phyloP scores from a whole-genome alignment of 1,140 invertebrate genomes.

The Hesperophylax magnus region DNA sequence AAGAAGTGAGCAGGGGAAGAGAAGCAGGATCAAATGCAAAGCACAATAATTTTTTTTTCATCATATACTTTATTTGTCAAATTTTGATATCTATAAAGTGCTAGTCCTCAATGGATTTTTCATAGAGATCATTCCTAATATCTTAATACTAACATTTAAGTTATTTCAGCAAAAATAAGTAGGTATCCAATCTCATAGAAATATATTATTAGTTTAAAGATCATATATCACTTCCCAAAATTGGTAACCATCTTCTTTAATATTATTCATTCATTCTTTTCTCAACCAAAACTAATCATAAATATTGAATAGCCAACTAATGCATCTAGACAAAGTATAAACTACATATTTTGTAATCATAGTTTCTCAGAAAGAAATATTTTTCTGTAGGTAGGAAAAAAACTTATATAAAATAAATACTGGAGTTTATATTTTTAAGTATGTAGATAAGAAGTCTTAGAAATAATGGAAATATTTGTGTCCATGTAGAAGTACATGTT shows the following conservation, averaged over 20 bases:
- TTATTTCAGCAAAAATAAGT: slow-evolving; percentile 27
- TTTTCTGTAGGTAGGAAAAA: background rate
- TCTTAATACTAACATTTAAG: background rate
- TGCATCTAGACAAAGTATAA: background rate
- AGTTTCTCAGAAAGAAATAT: no score
- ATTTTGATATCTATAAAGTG: slow-evolving; percentile 13
- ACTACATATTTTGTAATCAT: background rate
- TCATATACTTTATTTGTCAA: slow-evolving; percentile 13
- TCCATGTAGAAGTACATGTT: background rate
- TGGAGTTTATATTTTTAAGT: slow-evolving; percentile 1
- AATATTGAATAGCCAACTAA: background rate
- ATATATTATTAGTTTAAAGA: slow-evolving; percentile 19
- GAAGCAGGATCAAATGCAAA: background rate
- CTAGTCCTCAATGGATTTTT: background rate
- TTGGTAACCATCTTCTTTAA: slow-evolving; percentile 9
- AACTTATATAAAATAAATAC: slow-evolving; percentile 35
- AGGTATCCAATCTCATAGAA: background rate
- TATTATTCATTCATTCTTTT: slow-evolving; percentile 2
- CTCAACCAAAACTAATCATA: slow-evolving; percentile 2
- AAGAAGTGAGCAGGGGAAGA: no score
- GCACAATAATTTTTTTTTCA: background rate
- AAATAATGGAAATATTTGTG: slow-evolving; percentile 37
- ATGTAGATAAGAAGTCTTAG: slow-evolving; percentile 5
- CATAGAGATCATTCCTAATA: slow-evolving; percentile 1
- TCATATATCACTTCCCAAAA: slow-evolving; percentile 15